phyloP scores from a whole-genome alignment of 1,140 invertebrate species.

The Littorina saxatilis region DNA sequence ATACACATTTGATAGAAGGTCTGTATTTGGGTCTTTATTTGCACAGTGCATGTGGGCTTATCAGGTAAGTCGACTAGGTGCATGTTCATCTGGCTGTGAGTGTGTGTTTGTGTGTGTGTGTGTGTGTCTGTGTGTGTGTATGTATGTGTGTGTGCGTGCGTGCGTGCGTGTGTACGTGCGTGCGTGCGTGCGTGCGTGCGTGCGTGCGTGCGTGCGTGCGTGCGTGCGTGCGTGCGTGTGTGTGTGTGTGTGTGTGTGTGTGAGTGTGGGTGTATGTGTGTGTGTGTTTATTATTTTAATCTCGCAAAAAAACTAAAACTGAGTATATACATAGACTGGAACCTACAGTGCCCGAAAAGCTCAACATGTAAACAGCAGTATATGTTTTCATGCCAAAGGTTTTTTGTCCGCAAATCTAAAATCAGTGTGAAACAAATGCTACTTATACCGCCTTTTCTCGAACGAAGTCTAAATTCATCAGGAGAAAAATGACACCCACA shows the following conservation, averaged over 20 bases:
- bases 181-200: slow-evolving; percentile 9
- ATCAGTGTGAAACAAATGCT: too few relatives aligned
- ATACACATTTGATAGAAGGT: too few relatives aligned
- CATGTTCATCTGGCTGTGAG: neutral
- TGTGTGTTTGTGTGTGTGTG: slow-evolving; percentile 12
- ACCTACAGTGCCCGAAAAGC: neutral
- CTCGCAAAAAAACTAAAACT: neutral
- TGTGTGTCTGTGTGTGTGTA: neutral
- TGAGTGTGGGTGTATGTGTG: too few relatives aligned
- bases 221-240: neutral
- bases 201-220: neutral
- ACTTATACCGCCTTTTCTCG: too few relatives aligned
- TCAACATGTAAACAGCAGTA: neutral
- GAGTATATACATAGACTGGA: too few relatives aligned
- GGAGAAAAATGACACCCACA: too few relatives aligned
- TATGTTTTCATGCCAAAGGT: neutral
- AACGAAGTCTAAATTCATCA: too few relatives aligned
- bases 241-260: too few relatives aligned
- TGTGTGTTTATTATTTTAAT: too few relatives aligned
- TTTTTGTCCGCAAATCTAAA: neutral
- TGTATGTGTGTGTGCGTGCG: slow-evolving; percentile 5
- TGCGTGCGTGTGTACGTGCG: neutral
- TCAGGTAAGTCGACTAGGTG: too few relatives aligned
- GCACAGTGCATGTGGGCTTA: too few relatives aligned
- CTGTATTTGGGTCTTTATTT: too few relatives aligned